These are phyloP conservation scores for Leptopilina drosophilae DNA, from an alignment of 2,888 invertebrate genomes.

Conservation along the genomic window DNA sequence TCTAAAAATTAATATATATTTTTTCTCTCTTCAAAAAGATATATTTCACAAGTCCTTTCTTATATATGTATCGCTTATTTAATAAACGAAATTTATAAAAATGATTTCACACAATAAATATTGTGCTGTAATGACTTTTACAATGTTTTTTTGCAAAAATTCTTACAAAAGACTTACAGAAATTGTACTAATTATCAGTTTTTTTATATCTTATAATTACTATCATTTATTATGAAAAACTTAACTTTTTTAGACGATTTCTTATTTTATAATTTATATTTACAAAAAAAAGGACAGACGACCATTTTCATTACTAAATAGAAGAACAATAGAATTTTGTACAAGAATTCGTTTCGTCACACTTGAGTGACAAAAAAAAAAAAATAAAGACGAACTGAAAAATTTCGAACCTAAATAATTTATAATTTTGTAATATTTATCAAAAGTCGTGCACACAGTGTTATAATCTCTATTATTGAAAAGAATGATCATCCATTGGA, in stretches of 20 bases:
- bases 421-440: no score
- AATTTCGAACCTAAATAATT: no score
- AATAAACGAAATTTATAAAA: constrained; percentile 1
- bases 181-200: background rate
- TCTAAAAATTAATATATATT: background rate
- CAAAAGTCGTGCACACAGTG: no score
- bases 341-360: background rate
- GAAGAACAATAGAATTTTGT: background rate
- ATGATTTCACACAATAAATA: background rate
- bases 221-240: no score
- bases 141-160: background rate
- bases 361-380: background rate
- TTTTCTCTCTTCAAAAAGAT: background rate
- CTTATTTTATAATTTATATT: background rate
- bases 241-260: background rate
- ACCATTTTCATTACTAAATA: background rate
- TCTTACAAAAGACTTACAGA: background rate
- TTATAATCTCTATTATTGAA: constrained; percentile 57
- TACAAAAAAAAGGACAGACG: background rate
- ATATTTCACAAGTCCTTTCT: constrained; percentile 19
- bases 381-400: background rate
- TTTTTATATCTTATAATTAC: background rate
- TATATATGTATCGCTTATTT: background rate
- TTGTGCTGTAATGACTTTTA: background rate
- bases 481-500: constrained; percentile 68